These are phyloP conservation scores for Diachasmimorpha longicaudata DNA, from an alignment of 1,140 invertebrate species.

Conservation along the genomic window DNA sequence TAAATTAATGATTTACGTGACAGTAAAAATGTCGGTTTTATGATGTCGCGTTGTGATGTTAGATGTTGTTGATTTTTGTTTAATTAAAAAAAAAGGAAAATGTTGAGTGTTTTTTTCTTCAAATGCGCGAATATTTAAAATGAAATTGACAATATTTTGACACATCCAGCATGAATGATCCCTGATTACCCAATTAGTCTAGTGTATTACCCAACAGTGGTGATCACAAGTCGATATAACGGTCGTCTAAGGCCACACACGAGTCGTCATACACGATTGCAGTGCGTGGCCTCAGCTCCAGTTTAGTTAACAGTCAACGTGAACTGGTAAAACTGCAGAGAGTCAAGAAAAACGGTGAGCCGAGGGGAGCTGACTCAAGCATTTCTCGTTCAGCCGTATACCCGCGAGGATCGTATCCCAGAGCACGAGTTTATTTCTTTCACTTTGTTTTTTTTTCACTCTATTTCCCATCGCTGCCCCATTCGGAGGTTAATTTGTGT, in stretches of 20 bases:
- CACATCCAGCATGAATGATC: too few relatives aligned
- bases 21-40: too few relatives aligned
- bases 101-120: too few relatives aligned
- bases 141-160: too few relatives aligned
- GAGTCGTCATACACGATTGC: not conserved
- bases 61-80: too few relatives aligned
- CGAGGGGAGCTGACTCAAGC: not conserved
- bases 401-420: not conserved
- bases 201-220: not conserved
- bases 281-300: not conserved
- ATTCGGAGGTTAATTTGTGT: not conserved
- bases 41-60: too few relatives aligned
- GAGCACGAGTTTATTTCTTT: too few relatives aligned
- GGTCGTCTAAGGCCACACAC: not conserved
- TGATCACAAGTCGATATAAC: not conserved
- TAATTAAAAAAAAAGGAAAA: too few relatives aligned
- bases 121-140: too few relatives aligned
- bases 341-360: not conserved
- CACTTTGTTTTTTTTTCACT: not conserved
- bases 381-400: slow-evolving; percentile 12
- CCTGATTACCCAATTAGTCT: too few relatives aligned
- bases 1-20: too few relatives aligned
- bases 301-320: not conserved
- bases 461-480: not conserved
- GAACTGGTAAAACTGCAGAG: not conserved